phyloP scores from a whole-genome alignment of 2,113 vertebrate genomes.

The Poeciliopsis turrubarensis region DNA sequence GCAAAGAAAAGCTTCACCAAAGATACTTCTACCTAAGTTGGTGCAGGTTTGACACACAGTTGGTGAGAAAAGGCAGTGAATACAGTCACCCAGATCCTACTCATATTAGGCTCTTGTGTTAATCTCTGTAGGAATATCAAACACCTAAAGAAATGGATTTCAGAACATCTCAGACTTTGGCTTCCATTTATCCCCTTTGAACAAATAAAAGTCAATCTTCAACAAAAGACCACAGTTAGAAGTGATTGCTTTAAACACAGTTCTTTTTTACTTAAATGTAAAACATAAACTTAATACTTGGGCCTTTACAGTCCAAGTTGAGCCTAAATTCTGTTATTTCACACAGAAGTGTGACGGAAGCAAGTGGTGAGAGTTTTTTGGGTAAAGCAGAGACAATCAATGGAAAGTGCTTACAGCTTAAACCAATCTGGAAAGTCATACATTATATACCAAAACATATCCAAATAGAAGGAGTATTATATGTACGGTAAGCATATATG shows the following conservation, averaged over 20 bases:
- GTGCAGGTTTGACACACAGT: conserved; percentile 64
- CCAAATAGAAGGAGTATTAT: background rate
- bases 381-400: background rate
- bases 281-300: background rate
- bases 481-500: no score
- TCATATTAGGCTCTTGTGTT: conserved; percentile 39
- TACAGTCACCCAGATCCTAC: conserved; percentile 49
- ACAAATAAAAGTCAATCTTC: conserved; percentile 17
- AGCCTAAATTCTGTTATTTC: background rate
- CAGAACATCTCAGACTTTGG: conserved; percentile 44
- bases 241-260: background rate
- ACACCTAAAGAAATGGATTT: conserved; percentile 19
- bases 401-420: background rate
- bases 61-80: conserved; percentile 37
- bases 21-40: conserved; percentile 60
- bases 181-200: conserved; percentile 57
- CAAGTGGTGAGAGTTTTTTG: background rate
- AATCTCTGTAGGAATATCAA: conserved; percentile 35
- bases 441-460: background rate
- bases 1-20: conserved; percentile 56
- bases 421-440: background rate
- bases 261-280: background rate
- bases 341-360: no score
- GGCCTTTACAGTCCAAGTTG: background rate
- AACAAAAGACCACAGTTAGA: background rate